Percentiles rank a stretch among this genome's conserved stretches.
phyloP scores from a whole-genome alignment of 2,888 invertebrate species.

The Tortrix viridana region DNA sequence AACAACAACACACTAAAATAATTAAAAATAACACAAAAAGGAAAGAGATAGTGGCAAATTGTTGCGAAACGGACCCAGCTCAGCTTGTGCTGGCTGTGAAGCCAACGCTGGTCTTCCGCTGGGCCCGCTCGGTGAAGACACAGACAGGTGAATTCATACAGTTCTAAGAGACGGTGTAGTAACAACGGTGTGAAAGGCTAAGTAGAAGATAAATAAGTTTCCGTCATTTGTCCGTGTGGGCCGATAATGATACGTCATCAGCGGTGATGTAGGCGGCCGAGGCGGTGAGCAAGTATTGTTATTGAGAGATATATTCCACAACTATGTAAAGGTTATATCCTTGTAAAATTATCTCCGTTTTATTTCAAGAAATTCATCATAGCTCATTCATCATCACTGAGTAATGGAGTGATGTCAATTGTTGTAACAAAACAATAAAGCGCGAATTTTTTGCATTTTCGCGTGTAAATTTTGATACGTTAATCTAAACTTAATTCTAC shows the following conservation, averaged over 20 bases:
- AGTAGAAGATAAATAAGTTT: slow-evolving; percentile 52
- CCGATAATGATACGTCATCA: slow-evolving; percentile 56
- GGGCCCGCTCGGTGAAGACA: too few species aligned
- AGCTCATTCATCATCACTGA: not conserved
- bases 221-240: slow-evolving; percentile 62
- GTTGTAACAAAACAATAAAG: too few species aligned
- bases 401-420: not conserved
- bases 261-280: slow-evolving; percentile 50
- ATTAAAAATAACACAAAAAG: too few species aligned
- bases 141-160: too few species aligned
- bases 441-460: too few species aligned
- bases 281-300: slow-evolving; percentile 49
- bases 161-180: not conserved
- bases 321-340: not conserved
- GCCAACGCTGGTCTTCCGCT: too few species aligned
- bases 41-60: too few species aligned
- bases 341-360: not conserved
- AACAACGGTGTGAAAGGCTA: slow-evolving; percentile 22
- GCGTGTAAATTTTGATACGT: too few species aligned
- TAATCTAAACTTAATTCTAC: too few species aligned
- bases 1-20: too few species aligned
- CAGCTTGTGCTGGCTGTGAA: too few species aligned
- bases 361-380: slow-evolving; percentile 8
- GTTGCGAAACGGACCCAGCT: too few species aligned
- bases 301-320: slow-evolving; percentile 6